Evolutionary conservation across 2,888 invertebrate species (phyloP).

Genomic region (Drosophila mercatorum): DNA sequence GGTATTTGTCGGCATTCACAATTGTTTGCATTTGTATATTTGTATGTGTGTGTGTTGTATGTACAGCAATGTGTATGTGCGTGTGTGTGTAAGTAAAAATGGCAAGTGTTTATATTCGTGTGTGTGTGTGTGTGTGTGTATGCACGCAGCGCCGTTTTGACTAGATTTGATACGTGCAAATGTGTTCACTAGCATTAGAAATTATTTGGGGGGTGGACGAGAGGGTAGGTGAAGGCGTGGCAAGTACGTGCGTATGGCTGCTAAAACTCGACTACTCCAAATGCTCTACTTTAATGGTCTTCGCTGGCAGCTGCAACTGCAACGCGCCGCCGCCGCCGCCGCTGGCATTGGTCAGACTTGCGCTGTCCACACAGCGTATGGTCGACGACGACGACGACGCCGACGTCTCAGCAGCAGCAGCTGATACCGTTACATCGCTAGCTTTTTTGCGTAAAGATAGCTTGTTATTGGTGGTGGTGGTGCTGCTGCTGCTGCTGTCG

Average conservation of each 20-base stretch:
- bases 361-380: slow-evolving; percentile 76
- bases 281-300: slow-evolving; percentile 80
- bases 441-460: slow-evolving; percentile 16
- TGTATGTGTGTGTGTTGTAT: slow-evolving; percentile 15
- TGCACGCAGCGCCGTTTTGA: slow-evolving; percentile 51
- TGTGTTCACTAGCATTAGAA: slow-evolving; percentile 9
- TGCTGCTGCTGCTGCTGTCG: slow-evolving; percentile 2
- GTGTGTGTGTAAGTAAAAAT: slow-evolving; percentile 34
- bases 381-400: slow-evolving; percentile 39
- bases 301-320: slow-evolving; percentile 57
- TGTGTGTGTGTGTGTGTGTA: slow-evolving; percentile 19
- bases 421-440: slow-evolving; percentile 34
- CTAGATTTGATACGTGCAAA: slow-evolving; percentile 43
- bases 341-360: slow-evolving; percentile 48
- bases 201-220: too few relatives aligned
- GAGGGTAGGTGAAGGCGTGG: slow-evolving; percentile 7
- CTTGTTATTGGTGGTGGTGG: slow-evolving; percentile 10
- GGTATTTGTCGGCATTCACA: slow-evolving; percentile 43
- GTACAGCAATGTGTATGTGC: slow-evolving; percentile 18
- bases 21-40: slow-evolving; percentile 34
- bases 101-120: slow-evolving; percentile 31
- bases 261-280: slow-evolving; percentile 65
- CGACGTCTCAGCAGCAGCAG: slow-evolving; percentile 29
- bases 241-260: slow-evolving; percentile 18
- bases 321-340: slow-evolving; percentile 26